These are phyloP conservation scores for Eurytoma californica DNA, from an alignment of 2,888 invertebrate genomes.

Conservation along the genomic window DNA sequence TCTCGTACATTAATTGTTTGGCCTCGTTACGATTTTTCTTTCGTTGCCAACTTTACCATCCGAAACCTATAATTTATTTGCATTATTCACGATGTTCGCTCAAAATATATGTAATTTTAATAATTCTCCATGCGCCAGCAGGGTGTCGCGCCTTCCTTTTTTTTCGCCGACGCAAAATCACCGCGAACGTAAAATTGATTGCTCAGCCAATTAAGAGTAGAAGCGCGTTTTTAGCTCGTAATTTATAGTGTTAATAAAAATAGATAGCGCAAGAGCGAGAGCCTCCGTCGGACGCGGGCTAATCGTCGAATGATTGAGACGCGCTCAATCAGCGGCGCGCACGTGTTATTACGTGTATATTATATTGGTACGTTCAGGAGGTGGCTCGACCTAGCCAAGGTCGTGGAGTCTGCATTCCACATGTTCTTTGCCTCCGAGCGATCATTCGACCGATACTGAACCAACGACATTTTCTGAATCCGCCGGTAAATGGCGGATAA, in stretches of 20 bases:
- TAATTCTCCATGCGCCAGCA: conserved; percentile 24
- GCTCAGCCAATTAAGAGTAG: not conserved
- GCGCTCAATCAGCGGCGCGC: conserved; percentile 63
- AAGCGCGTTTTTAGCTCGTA: not conserved
- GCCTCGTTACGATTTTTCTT: conserved; percentile 33
- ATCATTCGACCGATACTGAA: not conserved
- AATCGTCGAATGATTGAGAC: conserved; percentile 45
- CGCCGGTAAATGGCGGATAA: not conserved
- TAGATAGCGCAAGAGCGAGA: not conserved
- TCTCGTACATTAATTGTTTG: conserved; percentile 36
- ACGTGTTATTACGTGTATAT: conserved; percentile 24
- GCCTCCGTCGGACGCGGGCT: conserved; percentile 12
- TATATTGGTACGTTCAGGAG: conserved; percentile 54
- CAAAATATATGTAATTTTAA: conserved; percentile 34
- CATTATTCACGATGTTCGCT: conserved; percentile 3
- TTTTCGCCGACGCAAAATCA: not conserved
- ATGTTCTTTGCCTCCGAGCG: conserved; percentile 70
- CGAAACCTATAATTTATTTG: conserved; percentile 48
- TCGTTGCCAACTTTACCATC: not conserved
- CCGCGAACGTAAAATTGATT: conserved; percentile 2
- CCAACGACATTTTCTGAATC: not conserved
- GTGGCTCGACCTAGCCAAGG: conserved; percentile 74
- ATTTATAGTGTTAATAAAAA: not conserved
- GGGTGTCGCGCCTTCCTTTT: not conserved
- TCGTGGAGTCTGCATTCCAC: conserved; percentile 72